Evolutionary conservation across 2,888 invertebrate genomes (phyloP), one percentile per base, ranked within the genome.

Genomic region (Lasioglossum vierecki): DNA sequence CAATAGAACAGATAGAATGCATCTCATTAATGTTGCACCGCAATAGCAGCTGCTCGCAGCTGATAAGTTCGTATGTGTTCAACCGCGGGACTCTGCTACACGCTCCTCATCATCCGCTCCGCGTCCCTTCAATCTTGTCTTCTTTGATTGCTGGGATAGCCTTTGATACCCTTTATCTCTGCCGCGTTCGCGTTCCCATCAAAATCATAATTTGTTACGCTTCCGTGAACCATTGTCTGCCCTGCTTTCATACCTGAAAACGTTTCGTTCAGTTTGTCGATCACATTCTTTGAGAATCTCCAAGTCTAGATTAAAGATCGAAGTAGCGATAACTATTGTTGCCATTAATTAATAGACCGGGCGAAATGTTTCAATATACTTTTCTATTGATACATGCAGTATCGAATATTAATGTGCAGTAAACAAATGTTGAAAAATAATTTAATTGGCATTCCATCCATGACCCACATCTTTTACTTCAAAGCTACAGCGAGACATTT

Each of bases 1-100:
- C 87, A 89, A 89, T 87, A 89, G 90, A 90, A 87, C 78, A 90
- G 88, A 90, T 88, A 91, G 88, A 90, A 88, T 87, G 88, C 87
- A 86, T 85, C 89, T 92, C 91, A 90, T 92, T 92, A 92, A 92
- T 90, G 91, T 91, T 85, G 83, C 87, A 83, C 81, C 83, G 88
- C 85, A 88, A 89, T 90, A 90, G 86, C 89, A 88, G 88, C 91
- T 91, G 90, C 87, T 89, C 75, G 88, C 80, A 80, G 83, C 89
- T 86, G 89, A 91, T 91, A 91, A 91, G 83, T 90, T 86, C 83
- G 76, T 85, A 74, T 86, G 75, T 79, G 77, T 79, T 80, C 79
- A 70, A 78, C 66, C 82, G 57, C 83, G 70, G 57, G 44, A 11
- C 68, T 63, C 72, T 22, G 9, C 39, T 74, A 71, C 80, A 77